Conservation (phyloP, 2,888 invertebrate species). For the Plebejus argus region DNA sequence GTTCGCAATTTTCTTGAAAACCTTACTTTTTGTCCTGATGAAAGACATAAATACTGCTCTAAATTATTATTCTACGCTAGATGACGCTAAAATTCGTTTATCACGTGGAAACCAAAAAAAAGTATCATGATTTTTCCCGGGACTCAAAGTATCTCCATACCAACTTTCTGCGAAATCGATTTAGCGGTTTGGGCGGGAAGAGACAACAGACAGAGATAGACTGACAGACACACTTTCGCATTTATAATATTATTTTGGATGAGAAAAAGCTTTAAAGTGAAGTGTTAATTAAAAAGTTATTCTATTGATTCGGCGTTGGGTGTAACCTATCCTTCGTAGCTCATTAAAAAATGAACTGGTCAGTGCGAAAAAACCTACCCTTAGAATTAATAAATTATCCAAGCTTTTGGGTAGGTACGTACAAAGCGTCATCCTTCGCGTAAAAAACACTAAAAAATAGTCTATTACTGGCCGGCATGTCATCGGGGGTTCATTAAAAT, state of each 20-base stretch:
- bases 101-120: too few species aligned
- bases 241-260: too few species aligned
- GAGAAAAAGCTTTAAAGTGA: neutral
- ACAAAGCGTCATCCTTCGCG: constrained; percentile 55
- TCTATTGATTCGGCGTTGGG: neutral
- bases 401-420: constrained; percentile 10
- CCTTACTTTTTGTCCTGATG: neutral
- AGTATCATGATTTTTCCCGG: too few species aligned
- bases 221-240: too few species aligned
- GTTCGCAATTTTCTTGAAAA: neutral
- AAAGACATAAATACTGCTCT: too few species aligned
- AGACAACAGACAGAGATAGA: too few species aligned
- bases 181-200: too few species aligned
- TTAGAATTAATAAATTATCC: constrained; percentile 12
- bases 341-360: neutral
- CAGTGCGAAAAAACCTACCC: neutral
- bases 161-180: too few species aligned
- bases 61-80: too few species aligned
- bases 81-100: too few species aligned
- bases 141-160: too few species aligned
- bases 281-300: neutral
- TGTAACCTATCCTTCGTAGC: neutral
- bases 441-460: constrained; percentile 78
- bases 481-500: constrained; percentile 81
- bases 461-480: constrained; percentile 80